phyloP scores from a whole-genome alignment of 2,888 invertebrate species.

The Archips crataeganus region DNA sequence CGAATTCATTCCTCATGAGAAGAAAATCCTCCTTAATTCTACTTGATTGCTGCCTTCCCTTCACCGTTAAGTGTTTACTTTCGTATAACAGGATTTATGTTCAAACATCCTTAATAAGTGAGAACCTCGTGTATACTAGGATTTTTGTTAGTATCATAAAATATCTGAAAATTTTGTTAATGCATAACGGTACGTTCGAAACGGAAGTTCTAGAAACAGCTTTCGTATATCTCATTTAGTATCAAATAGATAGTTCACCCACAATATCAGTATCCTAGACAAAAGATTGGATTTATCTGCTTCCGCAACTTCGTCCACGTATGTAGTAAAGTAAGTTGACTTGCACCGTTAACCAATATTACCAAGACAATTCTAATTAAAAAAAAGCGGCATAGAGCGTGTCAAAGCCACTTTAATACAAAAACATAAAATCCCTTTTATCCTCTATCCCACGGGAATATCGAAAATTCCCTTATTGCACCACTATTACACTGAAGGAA shows the following conservation, averaged over 20 bases:
- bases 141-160: not conserved
- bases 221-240: not conserved
- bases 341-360: no score
- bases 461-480: no score
- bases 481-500: no score
- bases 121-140: not conserved
- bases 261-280: not conserved
- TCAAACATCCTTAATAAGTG: not conserved
- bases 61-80: not conserved
- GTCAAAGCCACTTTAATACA: no score
- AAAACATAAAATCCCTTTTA: no score
- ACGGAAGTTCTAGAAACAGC: no score
- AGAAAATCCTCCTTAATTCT: conserved; percentile 28
- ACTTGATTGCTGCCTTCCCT: conserved; percentile 38
- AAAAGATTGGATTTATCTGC: conserved; percentile 6
- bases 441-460: no score
- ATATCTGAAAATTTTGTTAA: not conserved
- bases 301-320: not conserved
- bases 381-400: no score
- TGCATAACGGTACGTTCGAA: no score
- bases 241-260: not conserved
- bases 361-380: no score
- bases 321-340: no score
- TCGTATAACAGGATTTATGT: not conserved
- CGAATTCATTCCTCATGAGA: conserved; percentile 29